Evolutionary conservation across 2,888 invertebrate species (phyloP).

Genomic region (Phalera bucephala): DNA sequence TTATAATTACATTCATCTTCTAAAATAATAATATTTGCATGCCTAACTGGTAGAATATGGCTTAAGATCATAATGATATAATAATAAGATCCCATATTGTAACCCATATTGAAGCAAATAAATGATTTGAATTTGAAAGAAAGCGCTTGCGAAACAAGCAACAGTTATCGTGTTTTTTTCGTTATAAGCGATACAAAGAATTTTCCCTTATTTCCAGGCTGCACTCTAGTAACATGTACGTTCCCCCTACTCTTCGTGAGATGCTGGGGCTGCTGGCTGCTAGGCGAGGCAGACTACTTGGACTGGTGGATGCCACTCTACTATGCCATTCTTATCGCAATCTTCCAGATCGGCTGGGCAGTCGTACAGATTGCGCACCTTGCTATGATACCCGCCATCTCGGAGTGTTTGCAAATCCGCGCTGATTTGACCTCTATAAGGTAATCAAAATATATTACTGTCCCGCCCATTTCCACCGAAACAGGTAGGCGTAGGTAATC

Average conservation of each 20-base stretch:
- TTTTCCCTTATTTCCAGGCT: slow-evolving; percentile 69
- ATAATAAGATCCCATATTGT: too few relatives aligned
- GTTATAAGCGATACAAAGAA: too few relatives aligned
- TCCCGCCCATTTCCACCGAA: too few relatives aligned
- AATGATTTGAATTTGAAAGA: too few relatives aligned
- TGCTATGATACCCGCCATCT: slow-evolving; percentile 93
- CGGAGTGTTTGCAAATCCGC: slow-evolving; percentile 86
- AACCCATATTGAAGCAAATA: too few relatives aligned
- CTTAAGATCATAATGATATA: too few relatives aligned
- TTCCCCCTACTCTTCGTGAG: slow-evolving; percentile 91
- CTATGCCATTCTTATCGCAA: slow-evolving; percentile 83
- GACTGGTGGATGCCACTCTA: slow-evolving; percentile 81
- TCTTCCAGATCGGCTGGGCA: slow-evolving; percentile 98
- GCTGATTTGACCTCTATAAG: slow-evolving; percentile 91
- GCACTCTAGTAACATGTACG: slow-evolving; percentile 85
- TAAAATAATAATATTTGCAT: too few relatives aligned
- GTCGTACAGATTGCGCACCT: slow-evolving; percentile 96
- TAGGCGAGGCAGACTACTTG: slow-evolving; percentile 53
- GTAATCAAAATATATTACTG: slow-evolving; percentile 56
- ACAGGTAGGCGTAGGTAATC: too few relatives aligned
- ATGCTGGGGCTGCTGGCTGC: slow-evolving; percentile 83
- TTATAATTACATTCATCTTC: too few relatives aligned
- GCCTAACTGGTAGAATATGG: too few relatives aligned
- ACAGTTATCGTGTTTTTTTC: too few relatives aligned
- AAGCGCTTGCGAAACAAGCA: too few relatives aligned